A percentile compares a stretch with the other conserved stretches of the same genome.
Conservation (phyloP, 2,113 vertebrate genomes). For the human region GRCh38 chr5:116214001-116214500, state of each 20-base stretch:
- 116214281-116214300: not conserved
- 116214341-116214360: not conserved
- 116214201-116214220: not conserved
- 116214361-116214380: slow-evolving; percentile 32
- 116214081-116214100: not conserved
- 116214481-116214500: not conserved
- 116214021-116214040: not conserved
- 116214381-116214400: not conserved
- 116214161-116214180: slow-evolving; percentile 4
- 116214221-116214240: slow-evolving; percentile 23
- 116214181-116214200: not conserved
- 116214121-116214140: not conserved
- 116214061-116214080: not conserved
- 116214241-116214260: not conserved
- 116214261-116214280: not conserved
- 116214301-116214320: not conserved
- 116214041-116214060: not conserved
- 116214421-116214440: not conserved
- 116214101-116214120: not conserved
- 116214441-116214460: not conserved
- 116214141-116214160: not conserved
- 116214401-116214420: not conserved
- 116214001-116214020: not conserved
- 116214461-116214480: not conserved
- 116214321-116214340: not conserved